Base-by-base conservation (phyloP, 2,888 invertebrate species). In the Gortyna flavago region DNA sequence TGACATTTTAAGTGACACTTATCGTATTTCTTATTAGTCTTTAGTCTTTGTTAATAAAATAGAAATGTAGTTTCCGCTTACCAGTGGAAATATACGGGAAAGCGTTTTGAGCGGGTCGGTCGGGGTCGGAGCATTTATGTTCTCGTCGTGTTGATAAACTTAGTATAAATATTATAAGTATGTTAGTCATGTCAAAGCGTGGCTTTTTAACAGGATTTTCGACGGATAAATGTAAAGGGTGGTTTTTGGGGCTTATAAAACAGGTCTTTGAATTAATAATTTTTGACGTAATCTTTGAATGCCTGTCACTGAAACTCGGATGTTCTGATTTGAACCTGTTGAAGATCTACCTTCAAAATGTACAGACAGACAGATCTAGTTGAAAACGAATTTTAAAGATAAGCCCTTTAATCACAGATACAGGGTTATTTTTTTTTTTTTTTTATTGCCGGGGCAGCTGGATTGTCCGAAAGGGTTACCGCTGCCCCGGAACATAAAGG, bases 1-100 rank as follows among this genome's bases (percentile, higher is more conserved):
- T 79, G 70, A 77, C 67, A 77, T 76, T 80, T 80, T 57, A 79
- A 79, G 75, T 77, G 84, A 80, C 82, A 82, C 71, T 64, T 62
- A 59, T 69, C 21, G 68, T 21, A 73, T 61, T 71, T 64, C 25
- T 16, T 72, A 75, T 61, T 65, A 67, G 35, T 32, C 21, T 73
- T 64, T 41, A 32, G 48, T 77, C 75, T 72, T 84, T 81, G 61
- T 79, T 84, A 83, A 85, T 89, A 86, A 66, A 79, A 79, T 75
- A 75, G 38, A 74, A 69, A 74, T 75, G 66, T 35, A 62, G 72
- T 78, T 84, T 79, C 78, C 68, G 62, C 64, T 76, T 54, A 38
- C 41, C 0, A n/a, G 25, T 75, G 64, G 6, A 65, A 79, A 76
- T 13, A 76, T 61, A 86, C 76, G 72, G 72, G 21, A 18, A 29